Evolutionary conservation across 2,888 invertebrate genomes (phyloP).

Genomic region (Chrysolina oricalcia): DNA sequence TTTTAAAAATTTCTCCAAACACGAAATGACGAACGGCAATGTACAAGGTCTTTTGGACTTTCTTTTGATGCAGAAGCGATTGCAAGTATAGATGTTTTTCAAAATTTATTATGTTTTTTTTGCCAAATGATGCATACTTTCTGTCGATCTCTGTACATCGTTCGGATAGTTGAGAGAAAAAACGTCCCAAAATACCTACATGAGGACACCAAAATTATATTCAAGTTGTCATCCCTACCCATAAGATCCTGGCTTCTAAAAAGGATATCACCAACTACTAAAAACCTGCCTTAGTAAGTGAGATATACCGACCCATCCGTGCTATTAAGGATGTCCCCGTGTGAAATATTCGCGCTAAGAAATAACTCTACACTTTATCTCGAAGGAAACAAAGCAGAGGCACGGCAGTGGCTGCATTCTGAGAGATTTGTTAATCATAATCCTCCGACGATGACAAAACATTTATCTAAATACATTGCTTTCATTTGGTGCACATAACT

Average conservation of each 20-base stretch:
- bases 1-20: too few relatives aligned
- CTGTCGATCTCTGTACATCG: too few relatives aligned
- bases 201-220: neutral
- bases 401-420: slow-evolving; percentile 42
- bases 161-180: too few relatives aligned
- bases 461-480: slow-evolving; percentile 60
- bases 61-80: too few relatives aligned
- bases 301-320: neutral
- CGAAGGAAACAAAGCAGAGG: slow-evolving; percentile 18
- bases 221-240: neutral
- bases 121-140: too few relatives aligned
- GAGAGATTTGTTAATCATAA: slow-evolving; percentile 62
- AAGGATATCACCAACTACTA: neutral
- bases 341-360: slow-evolving; percentile 4
- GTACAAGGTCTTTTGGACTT: too few relatives aligned
- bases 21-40: too few relatives aligned
- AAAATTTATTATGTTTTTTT: too few relatives aligned
- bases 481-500: slow-evolving; percentile 61
- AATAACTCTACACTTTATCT: slow-evolving; percentile 16
- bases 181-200: too few relatives aligned
- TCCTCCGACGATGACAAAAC: slow-evolving; percentile 59
- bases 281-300: neutral
- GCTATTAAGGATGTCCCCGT: neutral
- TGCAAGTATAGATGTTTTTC: too few relatives aligned
- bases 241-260: neutral